A percentile compares a stretch with the other conserved stretches of the same genome.
Evolutionary conservation across 2,113 vertebrate genomes (phyloP).

Genomic region (Rhinichthys klamathensis): DNA sequence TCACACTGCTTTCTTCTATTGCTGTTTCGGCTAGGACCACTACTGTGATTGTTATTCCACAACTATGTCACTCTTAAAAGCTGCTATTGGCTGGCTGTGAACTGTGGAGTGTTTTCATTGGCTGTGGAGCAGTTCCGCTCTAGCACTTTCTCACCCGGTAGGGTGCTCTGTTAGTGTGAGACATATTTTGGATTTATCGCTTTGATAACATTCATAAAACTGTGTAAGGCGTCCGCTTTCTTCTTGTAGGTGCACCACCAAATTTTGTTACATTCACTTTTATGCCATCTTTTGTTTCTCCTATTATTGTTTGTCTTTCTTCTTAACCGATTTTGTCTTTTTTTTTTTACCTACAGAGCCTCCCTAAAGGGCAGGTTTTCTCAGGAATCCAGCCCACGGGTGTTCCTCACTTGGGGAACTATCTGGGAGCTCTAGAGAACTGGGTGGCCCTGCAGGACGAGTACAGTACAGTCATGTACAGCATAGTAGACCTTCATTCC

Average conservation of each 20-base stretch:
- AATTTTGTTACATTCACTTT: conserved; percentile 3
- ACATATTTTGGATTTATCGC: conserved; percentile 66
- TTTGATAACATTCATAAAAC: conserved; percentile 61
- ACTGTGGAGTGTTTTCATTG: conserved; percentile 65
- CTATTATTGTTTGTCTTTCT: not conserved
- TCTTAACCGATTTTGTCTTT: not conserved
- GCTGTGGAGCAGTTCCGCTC: conserved; percentile 65
- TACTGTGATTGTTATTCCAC: conserved; percentile 25
- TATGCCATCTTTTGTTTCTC: not conserved
- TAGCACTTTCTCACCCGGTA: conserved; percentile 61
- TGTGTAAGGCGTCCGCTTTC: conserved; percentile 39
- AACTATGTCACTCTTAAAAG: conserved; percentile 41
- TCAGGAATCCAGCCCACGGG: conserved; percentile 96
- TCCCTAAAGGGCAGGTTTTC: conserved; percentile 77
- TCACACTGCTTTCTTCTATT: conserved; percentile 39
- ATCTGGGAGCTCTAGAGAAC: conserved; percentile 91
- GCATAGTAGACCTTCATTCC: conserved; percentile 94
- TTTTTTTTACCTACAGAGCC: conserved; percentile 47
- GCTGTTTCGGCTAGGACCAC: not conserved
- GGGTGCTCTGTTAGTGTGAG: conserved; percentile 68
- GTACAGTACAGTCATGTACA: conserved; percentile 82
- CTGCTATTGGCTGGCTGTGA: conserved; percentile 47
- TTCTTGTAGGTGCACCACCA: conserved; percentile 3
- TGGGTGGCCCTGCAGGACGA: conserved; percentile 88
- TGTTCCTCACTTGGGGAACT: conserved; percentile 91